Evolutionary conservation across 2,113 vertebrate genomes (phyloP).

Genomic region (Petromus typicus): DNA sequence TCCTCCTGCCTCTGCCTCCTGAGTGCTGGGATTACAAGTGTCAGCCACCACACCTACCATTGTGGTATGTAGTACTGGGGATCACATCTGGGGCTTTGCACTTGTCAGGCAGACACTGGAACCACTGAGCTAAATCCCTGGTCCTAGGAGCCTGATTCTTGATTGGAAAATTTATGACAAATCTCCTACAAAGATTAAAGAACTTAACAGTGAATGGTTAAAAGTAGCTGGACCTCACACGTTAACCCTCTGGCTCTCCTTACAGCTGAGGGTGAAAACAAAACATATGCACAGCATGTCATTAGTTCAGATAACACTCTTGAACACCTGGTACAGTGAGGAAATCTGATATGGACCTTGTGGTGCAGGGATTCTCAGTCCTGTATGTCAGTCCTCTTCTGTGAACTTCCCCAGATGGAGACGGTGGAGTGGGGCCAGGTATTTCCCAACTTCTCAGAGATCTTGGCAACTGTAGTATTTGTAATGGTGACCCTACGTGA

Average conservation of each 20-base stretch:
- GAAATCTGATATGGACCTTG: neutral
- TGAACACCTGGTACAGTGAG: neutral
- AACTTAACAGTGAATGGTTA: neutral
- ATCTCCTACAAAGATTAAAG: neutral
- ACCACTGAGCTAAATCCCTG: too few species aligned
- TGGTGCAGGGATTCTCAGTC: neutral
- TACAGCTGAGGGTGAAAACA: neutral
- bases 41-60: too few species aligned
- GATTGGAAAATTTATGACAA: neutral
- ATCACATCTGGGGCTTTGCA: too few species aligned
- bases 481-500: neutral
- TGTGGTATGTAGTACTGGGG: too few species aligned
- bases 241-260: neutral
- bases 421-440: too few species aligned
- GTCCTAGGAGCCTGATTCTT: neutral
- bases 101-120: too few species aligned
- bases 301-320: neutral
- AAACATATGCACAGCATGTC: neutral
- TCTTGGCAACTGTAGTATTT: neutral
- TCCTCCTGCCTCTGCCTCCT: too few species aligned
- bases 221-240: neutral
- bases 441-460: neutral
- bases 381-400: neutral
- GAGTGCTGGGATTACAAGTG: too few species aligned
- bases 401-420: neutral